Evolutionary conservation across 2,888 invertebrate species (phyloP).

Genomic region (Cotesia congregata): DNA sequence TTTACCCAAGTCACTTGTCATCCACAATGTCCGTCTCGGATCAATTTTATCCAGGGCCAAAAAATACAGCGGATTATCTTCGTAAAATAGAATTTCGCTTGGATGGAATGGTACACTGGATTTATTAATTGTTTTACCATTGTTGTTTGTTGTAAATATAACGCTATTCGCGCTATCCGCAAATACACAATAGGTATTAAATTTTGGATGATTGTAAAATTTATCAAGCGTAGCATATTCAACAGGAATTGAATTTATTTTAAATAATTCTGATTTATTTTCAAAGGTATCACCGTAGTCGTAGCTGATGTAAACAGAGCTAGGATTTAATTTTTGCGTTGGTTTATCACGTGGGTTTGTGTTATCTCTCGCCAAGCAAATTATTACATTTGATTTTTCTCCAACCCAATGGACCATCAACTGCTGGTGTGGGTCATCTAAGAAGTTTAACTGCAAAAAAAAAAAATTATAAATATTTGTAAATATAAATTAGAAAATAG

Average conservation of each 20-base stretch:
- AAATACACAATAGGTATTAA: constrained; percentile 85
- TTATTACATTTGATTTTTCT: constrained; percentile 87
- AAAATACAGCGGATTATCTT: constrained; percentile 78
- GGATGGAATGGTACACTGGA: constrained; percentile 81
- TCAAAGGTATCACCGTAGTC: constrained; percentile 87
- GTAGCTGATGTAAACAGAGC: constrained; percentile 87
- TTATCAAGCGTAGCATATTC: constrained; percentile 83
- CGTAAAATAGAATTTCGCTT: constrained; percentile 83
- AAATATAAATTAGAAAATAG: background rate
- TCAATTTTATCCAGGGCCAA: constrained; percentile 83
- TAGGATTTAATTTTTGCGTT: constrained; percentile 70
- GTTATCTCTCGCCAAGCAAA: constrained; percentile 78
- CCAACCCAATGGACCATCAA: constrained; percentile 95
- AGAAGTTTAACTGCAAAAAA: constrained; percentile 78
- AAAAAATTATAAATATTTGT: background rate
- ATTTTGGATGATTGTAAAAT: constrained; percentile 87
- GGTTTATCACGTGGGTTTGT: constrained; percentile 52
- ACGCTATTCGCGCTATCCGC: constrained; percentile 83
- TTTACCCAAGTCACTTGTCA: constrained; percentile 82
- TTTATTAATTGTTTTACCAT: constrained; percentile 78
- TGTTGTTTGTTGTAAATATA: constrained; percentile 83
- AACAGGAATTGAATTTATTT: constrained; percentile 69
- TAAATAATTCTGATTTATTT: constrained; percentile 81
- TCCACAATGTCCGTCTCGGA: constrained; percentile 77
- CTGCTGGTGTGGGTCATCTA: constrained; percentile 90